A percentile compares a stretch with the other conserved stretches of the same genome.
Conservation (phyloP, 2,888 invertebrate species). For the Macaria notata region DNA sequence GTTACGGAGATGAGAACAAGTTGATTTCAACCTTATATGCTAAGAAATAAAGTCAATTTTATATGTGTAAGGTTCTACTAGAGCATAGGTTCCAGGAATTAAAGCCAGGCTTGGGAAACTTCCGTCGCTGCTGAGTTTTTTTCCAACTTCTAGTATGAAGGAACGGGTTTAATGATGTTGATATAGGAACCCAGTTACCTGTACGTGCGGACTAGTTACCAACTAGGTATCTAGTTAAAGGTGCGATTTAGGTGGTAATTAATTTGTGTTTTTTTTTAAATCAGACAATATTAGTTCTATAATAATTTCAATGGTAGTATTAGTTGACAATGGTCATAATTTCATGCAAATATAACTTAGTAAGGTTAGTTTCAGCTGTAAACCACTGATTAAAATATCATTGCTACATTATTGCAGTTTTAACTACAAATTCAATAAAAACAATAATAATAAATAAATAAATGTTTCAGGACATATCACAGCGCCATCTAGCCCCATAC, state of each 20-base stretch:
- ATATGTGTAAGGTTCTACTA: constrained; percentile 5
- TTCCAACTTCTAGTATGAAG: constrained; percentile 13
- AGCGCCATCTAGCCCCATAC: too few relatives aligned
- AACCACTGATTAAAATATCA: too few relatives aligned
- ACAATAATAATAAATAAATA: too few relatives aligned
- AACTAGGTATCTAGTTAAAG: not conserved
- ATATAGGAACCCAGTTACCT: constrained; percentile 1
- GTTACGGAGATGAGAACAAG: constrained; percentile 19
- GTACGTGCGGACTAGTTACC: not conserved
- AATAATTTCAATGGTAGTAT: too few relatives aligned
- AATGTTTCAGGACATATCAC: too few relatives aligned
- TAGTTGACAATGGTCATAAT: too few relatives aligned
- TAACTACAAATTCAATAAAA: too few relatives aligned
- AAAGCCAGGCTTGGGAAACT: constrained; percentile 32
- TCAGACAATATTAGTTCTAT: too few relatives aligned
- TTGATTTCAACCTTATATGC: constrained; percentile 16
- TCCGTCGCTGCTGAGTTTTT: constrained; percentile 30
- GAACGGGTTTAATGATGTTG: constrained; percentile 23
- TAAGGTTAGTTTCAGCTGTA: too few relatives aligned
- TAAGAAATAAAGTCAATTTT: constrained; percentile 4
- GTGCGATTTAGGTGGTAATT: not conserved
- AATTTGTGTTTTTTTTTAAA: not conserved
- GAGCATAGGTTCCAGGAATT: constrained; percentile 25
- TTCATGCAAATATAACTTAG: too few relatives aligned
- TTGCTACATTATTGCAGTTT: too few relatives aligned